Evolutionary conservation across 2,113 vertebrate genomes (phyloP).

Genomic region (Rhipidura dahli): DNA sequence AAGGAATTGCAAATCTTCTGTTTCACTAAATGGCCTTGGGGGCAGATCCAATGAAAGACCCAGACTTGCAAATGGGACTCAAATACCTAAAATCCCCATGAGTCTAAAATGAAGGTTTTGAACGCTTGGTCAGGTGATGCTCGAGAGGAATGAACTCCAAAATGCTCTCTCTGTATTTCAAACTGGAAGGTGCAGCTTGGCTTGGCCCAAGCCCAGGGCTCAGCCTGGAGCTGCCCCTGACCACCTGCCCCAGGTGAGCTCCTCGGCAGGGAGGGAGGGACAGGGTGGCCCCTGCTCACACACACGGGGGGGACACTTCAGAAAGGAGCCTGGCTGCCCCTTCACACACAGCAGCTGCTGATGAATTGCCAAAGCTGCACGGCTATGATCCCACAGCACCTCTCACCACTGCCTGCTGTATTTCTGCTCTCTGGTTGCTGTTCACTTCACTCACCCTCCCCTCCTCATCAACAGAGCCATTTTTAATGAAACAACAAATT

Average conservation of each 20-base stretch:
- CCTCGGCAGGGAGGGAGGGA: neutral
- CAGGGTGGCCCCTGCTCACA: neutral
- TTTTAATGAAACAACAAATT: neutral
- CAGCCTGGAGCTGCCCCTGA: neutral
- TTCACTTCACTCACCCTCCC: fast-evolving
- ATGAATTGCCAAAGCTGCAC: neutral
- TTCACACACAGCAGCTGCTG: fast-evolving
- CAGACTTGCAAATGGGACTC: neutral
- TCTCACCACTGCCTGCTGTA: neutral
- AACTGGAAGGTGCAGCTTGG: neutral
- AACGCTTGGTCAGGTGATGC: neutral
- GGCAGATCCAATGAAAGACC: neutral
- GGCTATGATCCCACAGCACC: fast-evolving
- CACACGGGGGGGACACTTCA: fast-evolving
- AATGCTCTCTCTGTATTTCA: neutral
- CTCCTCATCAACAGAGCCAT: neutral
- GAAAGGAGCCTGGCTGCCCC: neutral
- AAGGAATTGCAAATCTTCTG: neutral
- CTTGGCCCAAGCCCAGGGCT: neutral
- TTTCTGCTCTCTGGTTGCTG: fast-evolving
- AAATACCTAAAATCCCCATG: neutral
- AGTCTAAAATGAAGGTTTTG: neutral
- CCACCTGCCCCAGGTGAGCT: neutral
- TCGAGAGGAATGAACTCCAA: neutral
- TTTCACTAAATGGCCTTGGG: neutral